These are phyloP conservation scores for Alcis repandata DNA, from an alignment of 2,888 invertebrate species.

Conservation along the genomic window DNA sequence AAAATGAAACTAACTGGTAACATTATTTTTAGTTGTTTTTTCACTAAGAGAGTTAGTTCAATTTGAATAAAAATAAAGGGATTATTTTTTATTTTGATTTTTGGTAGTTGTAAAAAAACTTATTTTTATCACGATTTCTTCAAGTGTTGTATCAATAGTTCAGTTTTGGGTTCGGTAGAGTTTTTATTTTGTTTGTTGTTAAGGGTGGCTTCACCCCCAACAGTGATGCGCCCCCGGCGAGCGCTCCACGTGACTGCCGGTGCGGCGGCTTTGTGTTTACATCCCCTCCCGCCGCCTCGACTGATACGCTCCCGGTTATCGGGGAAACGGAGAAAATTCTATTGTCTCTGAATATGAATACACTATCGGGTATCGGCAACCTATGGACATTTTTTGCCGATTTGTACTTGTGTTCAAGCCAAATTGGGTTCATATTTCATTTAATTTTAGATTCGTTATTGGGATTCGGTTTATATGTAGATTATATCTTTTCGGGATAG, in stretches of 20 bases:
- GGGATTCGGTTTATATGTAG: too few relatives aligned
- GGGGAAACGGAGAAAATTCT: conserved; percentile 34
- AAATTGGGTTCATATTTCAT: too few relatives aligned
- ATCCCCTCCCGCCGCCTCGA: conserved; percentile 57
- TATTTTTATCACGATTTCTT: conserved; percentile 21
- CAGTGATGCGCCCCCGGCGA: conserved; percentile 86
- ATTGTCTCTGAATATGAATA: conserved; percentile 23
- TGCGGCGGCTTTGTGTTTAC: conserved; percentile 81
- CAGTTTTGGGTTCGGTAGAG: conserved; percentile 18
- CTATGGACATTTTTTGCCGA: too few relatives aligned
- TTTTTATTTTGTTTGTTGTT: conserved; percentile 30
- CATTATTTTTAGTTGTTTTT: conserved; percentile 1
- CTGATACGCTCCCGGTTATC: conserved; percentile 30
- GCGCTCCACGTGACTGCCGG: conserved; percentile 86
- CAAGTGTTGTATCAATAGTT: conserved; percentile 2
- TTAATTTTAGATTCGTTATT: too few relatives aligned
- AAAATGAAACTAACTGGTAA: conserved; percentile 12
- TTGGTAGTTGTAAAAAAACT: conserved; percentile 34
- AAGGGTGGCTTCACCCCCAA: conserved; percentile 70
- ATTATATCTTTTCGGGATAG: too few relatives aligned
- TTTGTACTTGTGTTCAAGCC: too few relatives aligned
- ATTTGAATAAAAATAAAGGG: background rate
- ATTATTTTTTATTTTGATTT: conserved; percentile 3
- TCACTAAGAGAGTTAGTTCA: background rate
- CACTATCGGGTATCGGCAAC: background rate